phyloP scores from a whole-genome alignment of 2,113 vertebrate species.

The Proterorhinus semilunaris region DNA sequence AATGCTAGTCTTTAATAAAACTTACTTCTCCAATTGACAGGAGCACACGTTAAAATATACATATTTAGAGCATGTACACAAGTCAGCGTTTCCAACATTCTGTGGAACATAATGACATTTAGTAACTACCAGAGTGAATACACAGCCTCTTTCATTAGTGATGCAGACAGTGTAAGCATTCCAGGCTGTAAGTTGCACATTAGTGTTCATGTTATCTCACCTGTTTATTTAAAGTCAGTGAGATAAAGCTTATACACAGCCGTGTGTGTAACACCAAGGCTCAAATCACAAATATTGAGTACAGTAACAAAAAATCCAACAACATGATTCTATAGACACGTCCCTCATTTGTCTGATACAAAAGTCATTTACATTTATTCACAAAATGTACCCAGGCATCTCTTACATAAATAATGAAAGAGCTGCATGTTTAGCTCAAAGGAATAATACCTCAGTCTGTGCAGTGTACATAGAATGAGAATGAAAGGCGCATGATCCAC shows the following conservation, averaged over 20 bases:
- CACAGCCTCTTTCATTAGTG: slow-evolving; percentile 14
- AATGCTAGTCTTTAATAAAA: slow-evolving; percentile 70
- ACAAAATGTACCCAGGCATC: slow-evolving; percentile 87
- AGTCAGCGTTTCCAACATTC: slow-evolving; percentile 51
- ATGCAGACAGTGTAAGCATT: slow-evolving; percentile 39
- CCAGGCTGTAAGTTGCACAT: slow-evolving; percentile 23
- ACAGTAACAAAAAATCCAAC: slow-evolving; percentile 41
- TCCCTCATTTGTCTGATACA: slow-evolving; percentile 50
- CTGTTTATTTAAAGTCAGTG: slow-evolving; percentile 32
- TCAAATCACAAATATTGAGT: slow-evolving; percentile 33
- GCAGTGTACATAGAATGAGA: slow-evolving; percentile 66
- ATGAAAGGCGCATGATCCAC: slow-evolving; percentile 79
- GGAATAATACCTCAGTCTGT: slow-evolving; percentile 60
- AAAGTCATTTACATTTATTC: slow-evolving; percentile 94
- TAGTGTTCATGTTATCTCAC: neutral
- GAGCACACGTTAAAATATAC: slow-evolving; percentile 62
- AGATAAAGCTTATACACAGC: slow-evolving; percentile 54
- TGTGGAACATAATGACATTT: slow-evolving; percentile 33
- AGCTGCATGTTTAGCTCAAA: slow-evolving; percentile 43
- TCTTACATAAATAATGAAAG: slow-evolving; percentile 85
- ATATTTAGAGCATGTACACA: slow-evolving; percentile 60
- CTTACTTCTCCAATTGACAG: slow-evolving; percentile 48
- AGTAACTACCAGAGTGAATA: slow-evolving; percentile 39
- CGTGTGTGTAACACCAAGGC: slow-evolving; percentile 27
- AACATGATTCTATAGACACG: slow-evolving; percentile 54